These are phyloP conservation scores for Gerris lacustris DNA, from an alignment of 2,888 invertebrate species.

Conservation along the genomic window DNA sequence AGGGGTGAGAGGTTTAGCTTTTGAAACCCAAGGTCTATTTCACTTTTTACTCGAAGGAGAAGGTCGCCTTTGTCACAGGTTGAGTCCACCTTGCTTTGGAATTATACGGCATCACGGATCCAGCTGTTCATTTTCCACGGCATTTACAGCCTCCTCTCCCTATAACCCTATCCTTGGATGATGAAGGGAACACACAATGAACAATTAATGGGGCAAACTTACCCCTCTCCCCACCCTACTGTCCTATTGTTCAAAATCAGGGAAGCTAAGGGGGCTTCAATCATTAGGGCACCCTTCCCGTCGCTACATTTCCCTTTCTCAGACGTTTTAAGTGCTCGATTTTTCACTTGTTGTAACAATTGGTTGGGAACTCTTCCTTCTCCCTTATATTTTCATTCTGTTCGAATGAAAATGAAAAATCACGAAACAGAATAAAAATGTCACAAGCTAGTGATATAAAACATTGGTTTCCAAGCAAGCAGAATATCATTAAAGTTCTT, in stretches of 20 bases:
- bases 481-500: no score
- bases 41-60: background rate
- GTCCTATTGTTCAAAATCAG: background rate
- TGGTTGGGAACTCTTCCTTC: background rate
- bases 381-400: background rate
- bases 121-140: background rate
- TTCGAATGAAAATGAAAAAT: no score
- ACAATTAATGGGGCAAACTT: conserved; percentile 3
- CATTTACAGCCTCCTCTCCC: no score
- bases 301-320: background rate
- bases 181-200: background rate
- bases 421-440: no score
- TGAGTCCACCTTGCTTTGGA: background rate
- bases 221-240: background rate
- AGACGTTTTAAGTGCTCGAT: background rate
- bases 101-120: background rate
- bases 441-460: no score
- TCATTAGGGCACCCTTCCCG: background rate
- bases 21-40: background rate
- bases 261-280: background rate
- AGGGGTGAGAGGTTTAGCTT: background rate
- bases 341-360: background rate
- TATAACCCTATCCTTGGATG: background rate
- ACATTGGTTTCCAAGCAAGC: no score
- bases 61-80: background rate